Conservation (phyloP, 2,888 invertebrate species). For the Epinotia nisella region DNA sequence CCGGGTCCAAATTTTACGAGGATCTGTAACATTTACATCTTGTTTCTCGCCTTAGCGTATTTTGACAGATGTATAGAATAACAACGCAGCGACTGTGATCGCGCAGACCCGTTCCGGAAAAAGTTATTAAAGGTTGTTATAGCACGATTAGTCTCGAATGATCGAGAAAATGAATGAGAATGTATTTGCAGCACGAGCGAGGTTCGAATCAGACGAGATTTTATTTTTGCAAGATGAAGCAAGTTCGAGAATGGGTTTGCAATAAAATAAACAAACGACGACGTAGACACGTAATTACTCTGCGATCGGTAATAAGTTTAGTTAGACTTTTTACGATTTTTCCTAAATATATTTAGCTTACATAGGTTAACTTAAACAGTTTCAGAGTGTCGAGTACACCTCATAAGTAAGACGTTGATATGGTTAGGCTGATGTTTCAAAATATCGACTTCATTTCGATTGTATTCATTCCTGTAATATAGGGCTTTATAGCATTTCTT, state of each 20-base stretch:
- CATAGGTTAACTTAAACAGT: conserved; percentile 72
- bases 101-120: conserved; percentile 37
- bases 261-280: conserved; percentile 51
- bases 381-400: conserved; percentile 63
- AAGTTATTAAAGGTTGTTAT: conserved; percentile 18
- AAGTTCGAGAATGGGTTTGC: conserved; percentile 53
- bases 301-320: conserved; percentile 70
- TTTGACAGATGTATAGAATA: conserved; percentile 44
- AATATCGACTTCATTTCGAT: conserved; percentile 27
- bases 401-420: conserved; percentile 55
- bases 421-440: conserved; percentile 32
- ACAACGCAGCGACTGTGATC: conserved; percentile 24
- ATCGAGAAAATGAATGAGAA: neutral
- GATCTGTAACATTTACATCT: conserved; percentile 10
- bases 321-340: conserved; percentile 70
- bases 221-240: conserved; percentile 60
- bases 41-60: conserved; percentile 21
- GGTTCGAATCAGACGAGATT: conserved; percentile 52
- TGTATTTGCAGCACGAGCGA: conserved; percentile 27
- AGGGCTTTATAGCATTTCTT: conserved; percentile 35
- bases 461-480: conserved; percentile 32
- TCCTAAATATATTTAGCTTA: conserved; percentile 70
- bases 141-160: conserved; percentile 42
- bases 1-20: conserved; percentile 29
- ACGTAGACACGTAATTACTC: conserved; percentile 62